Conservation (phyloP, 2,113 vertebrate species). For the Benitochromis conjunctus region DNA sequence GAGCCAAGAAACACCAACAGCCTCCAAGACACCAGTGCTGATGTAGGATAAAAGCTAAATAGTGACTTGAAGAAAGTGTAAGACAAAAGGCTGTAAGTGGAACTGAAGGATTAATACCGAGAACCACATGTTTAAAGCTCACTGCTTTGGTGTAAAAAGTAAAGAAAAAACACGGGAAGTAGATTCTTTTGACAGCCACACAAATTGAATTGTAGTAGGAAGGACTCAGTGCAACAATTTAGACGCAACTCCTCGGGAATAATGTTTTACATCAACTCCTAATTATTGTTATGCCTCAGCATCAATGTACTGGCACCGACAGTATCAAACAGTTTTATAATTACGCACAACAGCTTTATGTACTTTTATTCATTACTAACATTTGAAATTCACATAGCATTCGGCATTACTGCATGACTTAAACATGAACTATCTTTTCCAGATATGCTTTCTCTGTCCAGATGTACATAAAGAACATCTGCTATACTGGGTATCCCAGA, state of each 20-base stretch:
- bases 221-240: neutral
- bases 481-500: slow-evolving; percentile 40
- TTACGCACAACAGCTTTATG: neutral
- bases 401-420: slow-evolving; percentile 46
- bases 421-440: slow-evolving; percentile 46
- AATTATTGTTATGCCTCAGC: neutral
- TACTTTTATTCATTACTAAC: neutral
- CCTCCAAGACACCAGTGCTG: neutral
- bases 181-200: neutral
- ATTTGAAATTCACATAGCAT: neutral
- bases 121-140: neutral
- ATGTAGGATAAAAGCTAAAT: neutral
- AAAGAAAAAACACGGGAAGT: neutral
- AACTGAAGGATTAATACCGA: neutral
- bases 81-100: neutral
- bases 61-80: neutral
- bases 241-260: neutral
- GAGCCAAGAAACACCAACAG: neutral
- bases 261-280: neutral
- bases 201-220: neutral
- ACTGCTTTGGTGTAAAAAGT: neutral
- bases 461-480: slow-evolving; percentile 61
- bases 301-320: neutral
- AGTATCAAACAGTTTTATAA: neutral
- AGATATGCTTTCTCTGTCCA: slow-evolving; percentile 58